These are phyloP conservation scores for Euplagia quadripunctaria DNA, from an alignment of 2,888 invertebrate genomes.

Conservation along the genomic window DNA sequence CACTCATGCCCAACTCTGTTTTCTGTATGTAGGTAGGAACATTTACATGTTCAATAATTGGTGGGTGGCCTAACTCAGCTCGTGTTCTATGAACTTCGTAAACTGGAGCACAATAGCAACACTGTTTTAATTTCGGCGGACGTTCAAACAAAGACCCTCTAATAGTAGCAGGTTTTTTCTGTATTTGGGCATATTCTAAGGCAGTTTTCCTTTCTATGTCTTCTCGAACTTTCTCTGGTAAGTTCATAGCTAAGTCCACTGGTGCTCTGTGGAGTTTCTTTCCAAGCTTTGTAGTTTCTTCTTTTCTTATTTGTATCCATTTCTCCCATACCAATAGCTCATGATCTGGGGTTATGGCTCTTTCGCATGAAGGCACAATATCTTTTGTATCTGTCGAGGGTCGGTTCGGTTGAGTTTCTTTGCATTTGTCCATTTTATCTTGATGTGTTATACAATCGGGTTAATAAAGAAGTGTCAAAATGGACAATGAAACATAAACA, in stretches of 20 bases:
- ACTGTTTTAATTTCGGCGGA: constrained; percentile 68
- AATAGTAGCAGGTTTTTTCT: constrained; percentile 55
- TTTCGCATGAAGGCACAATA: neutral
- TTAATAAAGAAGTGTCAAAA: neutral
- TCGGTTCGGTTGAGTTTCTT: neutral
- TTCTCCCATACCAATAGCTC: constrained; percentile 77
- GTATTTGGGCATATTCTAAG: constrained; percentile 74
- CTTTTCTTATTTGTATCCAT: constrained; percentile 76
- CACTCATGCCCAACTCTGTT: constrained; percentile 71
- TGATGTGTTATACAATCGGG: neutral
- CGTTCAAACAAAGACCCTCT: constrained; percentile 72
- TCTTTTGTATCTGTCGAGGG: neutral
- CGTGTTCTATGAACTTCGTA: constrained; percentile 73
- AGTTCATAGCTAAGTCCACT: constrained; percentile 76
- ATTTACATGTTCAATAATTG: constrained; percentile 71
- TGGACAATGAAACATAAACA: no score
- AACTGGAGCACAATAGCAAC: constrained; percentile 67
- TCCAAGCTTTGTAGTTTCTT: constrained; percentile 66
- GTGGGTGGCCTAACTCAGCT: constrained; percentile 70
- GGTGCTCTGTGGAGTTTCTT: constrained; percentile 61
- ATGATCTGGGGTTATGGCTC: constrained; percentile 60
- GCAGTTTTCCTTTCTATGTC: constrained; percentile 73
- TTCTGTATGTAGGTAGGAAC: constrained; percentile 70
- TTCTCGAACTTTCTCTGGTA: constrained; percentile 65
- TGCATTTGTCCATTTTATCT: neutral